phyloP scores from a whole-genome alignment of 2,888 invertebrate genomes.

The Galerucella nymphaeae region DNA sequence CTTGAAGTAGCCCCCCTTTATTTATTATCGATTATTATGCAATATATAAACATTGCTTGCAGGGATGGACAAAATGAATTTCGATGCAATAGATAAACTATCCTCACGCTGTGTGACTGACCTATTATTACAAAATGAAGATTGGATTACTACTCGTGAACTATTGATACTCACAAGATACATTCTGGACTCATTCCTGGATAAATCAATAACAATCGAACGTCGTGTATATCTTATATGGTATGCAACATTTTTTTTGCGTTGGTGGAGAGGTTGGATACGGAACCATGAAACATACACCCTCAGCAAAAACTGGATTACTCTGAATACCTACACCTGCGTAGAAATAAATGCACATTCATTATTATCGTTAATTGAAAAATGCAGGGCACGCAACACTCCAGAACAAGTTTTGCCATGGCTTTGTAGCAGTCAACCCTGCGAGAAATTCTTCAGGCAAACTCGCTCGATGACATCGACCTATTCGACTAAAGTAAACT shows the following conservation, averaged over 20 bases:
- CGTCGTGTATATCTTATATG: constrained; percentile 35
- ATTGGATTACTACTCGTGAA: not conserved
- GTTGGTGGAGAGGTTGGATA: constrained; percentile 36
- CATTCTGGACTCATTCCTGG: constrained; percentile 29
- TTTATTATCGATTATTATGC: not conserved
- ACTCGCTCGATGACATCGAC: constrained; percentile 37
- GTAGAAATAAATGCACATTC: constrained; percentile 35
- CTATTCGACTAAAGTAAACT: constrained; percentile 40
- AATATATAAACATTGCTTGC: not conserved
- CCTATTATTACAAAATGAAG: constrained; percentile 17
- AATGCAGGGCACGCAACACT: constrained; percentile 14
- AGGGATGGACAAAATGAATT: constrained; percentile 38
- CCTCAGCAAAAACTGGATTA: constrained; percentile 34
- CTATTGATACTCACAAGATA: constrained; percentile 27
- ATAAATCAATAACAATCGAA: constrained; percentile 22
- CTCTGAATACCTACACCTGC: constrained; percentile 19
- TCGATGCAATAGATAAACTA: constrained; percentile 33
- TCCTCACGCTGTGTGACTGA: constrained; percentile 3
- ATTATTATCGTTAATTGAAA: constrained; percentile 29
- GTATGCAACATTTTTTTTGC: constrained; percentile 33
- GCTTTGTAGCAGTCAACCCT: constrained; percentile 39
- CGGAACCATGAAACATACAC: constrained; percentile 19
- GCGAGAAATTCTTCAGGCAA: constrained; percentile 36
- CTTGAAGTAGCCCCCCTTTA: too few relatives aligned
- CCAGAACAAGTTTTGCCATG: constrained; percentile 31